Conservation (phyloP, 2,888 invertebrate species). For the Xestoiulus laeticollis region DNA sequence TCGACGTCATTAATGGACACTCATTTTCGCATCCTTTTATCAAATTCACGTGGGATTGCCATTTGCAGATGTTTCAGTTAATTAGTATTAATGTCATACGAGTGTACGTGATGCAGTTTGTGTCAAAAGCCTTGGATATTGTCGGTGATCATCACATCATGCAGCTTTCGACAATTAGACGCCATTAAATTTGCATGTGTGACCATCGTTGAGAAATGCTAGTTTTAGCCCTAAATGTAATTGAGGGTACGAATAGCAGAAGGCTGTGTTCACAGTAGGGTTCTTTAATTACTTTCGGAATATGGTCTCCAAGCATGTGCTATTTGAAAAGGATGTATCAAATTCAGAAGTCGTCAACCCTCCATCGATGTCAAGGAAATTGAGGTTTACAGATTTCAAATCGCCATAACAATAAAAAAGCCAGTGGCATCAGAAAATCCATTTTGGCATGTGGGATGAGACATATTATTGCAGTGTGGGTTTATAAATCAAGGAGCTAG, state of each 20-base stretch:
- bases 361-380: background rate
- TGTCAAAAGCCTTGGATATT: no score
- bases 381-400: background rate
- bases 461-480: background rate
- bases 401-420: background rate
- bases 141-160: no score
- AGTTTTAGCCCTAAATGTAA: background rate
- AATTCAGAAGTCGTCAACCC: slow-evolving; percentile 19
- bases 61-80: background rate
- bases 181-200: background rate
- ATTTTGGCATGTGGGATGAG: background rate
- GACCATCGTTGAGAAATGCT: background rate
- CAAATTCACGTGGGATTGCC: background rate
- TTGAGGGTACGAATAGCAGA: background rate
- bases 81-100: background rate
- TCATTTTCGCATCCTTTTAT: background rate
- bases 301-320: background rate
- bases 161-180: background rate
- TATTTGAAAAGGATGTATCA: slow-evolving; percentile 20
- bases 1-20: background rate
- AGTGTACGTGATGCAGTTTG: background rate
- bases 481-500: background rate
- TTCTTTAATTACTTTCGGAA: background rate
- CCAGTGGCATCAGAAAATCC: background rate
- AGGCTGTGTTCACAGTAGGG: background rate